Percentiles rank a stretch among this genome's conserved stretches.
Conservation (phyloP, 2,888 invertebrate genomes). For the Trachelus stipa region DNA sequence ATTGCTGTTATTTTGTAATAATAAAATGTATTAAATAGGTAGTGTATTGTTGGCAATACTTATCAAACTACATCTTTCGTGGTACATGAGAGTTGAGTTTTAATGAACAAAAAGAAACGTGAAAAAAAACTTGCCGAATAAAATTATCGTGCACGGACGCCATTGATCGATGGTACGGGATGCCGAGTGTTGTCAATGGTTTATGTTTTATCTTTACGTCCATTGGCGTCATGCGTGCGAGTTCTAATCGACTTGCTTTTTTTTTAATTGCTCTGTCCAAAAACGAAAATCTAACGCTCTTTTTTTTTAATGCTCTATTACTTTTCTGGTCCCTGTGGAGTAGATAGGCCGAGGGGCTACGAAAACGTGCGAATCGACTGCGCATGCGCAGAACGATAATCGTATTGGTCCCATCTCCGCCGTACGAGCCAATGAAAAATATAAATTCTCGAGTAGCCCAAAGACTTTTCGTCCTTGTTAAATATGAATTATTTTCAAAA, state of each 20-base stretch:
- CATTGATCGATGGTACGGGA: neutral
- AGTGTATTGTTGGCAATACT: slow-evolving; percentile 63
- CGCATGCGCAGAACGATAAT: neutral
- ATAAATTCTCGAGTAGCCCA: neutral
- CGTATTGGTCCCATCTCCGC: no score
- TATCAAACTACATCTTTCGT: slow-evolving; percentile 58
- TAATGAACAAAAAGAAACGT: slow-evolving; percentile 16
- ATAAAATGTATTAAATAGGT: slow-evolving; percentile 66
- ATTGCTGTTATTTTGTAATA: slow-evolving; percentile 56
- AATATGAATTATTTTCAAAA: neutral
- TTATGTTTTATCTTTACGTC: neutral
- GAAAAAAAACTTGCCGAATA: slow-evolving; percentile 3
- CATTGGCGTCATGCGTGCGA: neutral
- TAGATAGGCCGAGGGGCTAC: slow-evolving; percentile 50
- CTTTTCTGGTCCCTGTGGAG: slow-evolving; percentile 60
- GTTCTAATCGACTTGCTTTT: slow-evolving; percentile 17
- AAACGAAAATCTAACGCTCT: slow-evolving; percentile 44
- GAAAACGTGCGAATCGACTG: slow-evolving; percentile 20
- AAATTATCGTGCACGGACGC: neutral
- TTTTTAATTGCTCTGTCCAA: slow-evolving; percentile 39
- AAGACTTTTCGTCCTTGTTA: neutral
- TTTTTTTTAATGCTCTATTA: slow-evolving; percentile 42
- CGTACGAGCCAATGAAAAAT: neutral
- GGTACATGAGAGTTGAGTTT: slow-evolving; percentile 56
- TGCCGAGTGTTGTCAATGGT: neutral